Base-by-base conservation (phyloP, 2,888 invertebrate species). In the Rhaphigaster nebulosa region DNA sequence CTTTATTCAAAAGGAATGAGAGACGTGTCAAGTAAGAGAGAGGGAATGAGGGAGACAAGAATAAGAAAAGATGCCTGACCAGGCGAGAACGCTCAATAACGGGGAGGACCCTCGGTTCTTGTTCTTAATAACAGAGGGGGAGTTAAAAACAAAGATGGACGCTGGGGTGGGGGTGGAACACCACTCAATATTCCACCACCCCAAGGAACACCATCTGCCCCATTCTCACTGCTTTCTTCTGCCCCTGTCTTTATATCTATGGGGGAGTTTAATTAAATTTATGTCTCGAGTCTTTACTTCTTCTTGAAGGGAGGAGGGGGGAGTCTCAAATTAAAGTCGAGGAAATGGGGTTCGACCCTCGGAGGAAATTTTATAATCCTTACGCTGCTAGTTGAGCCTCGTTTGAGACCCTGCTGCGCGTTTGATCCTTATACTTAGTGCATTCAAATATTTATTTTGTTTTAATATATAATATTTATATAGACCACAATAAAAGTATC, bases 91-190 rank as follows among this genome's bases (percentile, higher is more conserved):
- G 84, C 45, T 84, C 84, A 84, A 84, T 84, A 84, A 84, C 88
- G 88, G 54, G 54, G 45, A 88, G 60, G 54, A 88, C 88, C 60
- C 41, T 29, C 29, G 54, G 54, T 38, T 54, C 88, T 60, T 88
- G 88, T 88, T 88, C 88, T 88, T 88, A 88, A 88, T 88, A 88
- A 88, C 88, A 88, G 88, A 41, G 60, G 88, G 88, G 88, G 88
- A 88, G 54, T 88, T 88, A 88, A 88, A 88, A 88, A 88, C 88
- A 54, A 88, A 88, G 88, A 88, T 88, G 88, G 88, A 88, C 88
- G 88, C 54, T 88, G 56, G 88, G 84, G 84, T 84, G 84, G 84
- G 84, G 84, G 45, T 45, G 84, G 84, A 84, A 84, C 88, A 54
- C 88, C 88, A 88, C 88, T 88, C 88, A 88, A 88, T 88, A 88